Evolutionary conservation across 2,113 vertebrate genomes (phyloP), one percentile per base, ranked within the genome.

Genomic region (Ptilorrhoa leucosticta): DNA sequence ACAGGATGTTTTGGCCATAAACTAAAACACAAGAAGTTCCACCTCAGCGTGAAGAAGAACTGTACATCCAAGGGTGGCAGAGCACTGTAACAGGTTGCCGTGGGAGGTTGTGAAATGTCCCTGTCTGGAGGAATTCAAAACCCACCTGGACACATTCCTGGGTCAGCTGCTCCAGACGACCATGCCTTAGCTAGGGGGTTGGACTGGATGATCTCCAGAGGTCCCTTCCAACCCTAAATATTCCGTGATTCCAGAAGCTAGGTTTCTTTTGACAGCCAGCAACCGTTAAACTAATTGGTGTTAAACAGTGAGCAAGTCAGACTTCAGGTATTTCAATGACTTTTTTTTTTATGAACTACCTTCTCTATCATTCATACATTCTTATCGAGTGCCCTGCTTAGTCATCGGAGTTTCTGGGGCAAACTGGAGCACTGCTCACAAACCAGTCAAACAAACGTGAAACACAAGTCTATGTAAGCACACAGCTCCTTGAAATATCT

Each of bases 31-130:
- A 48, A 40, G 21, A 42, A 48, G 12, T n/a, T 56, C 47, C 42
- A 70, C 10, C 10, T 50, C 56, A 50, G 33, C 48, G 42, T 15
- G 26, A 80, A 63, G 28, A 53, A 26, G 19, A 42, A 18, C 42
- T 48, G 48, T 14, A 9, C 26, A 24, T 11, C 0, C 0, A 53
- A 77, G 42, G 18, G 22, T 28, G 31, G 56, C 27, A 70, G 71
- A 42, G 71, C 56, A 48, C 40, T 48, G 63, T 26, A 63, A 77
- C 2, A 6, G 22, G 35, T 11, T 48, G 51, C 50, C n/a, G n/a
- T 3, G 3, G 48, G 8, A 48, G 27, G 22, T 8, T 0, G 0
- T 11, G 27, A 23, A 70, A 31, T 4, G 7, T 42, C 47, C 56
- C 8, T 44, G 7, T 28, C 35, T 63, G 35, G 27, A 56, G 31